Evolutionary conservation across 2,113 vertebrate species (phyloP).

Genomic region (Azemiops feae): DNA sequence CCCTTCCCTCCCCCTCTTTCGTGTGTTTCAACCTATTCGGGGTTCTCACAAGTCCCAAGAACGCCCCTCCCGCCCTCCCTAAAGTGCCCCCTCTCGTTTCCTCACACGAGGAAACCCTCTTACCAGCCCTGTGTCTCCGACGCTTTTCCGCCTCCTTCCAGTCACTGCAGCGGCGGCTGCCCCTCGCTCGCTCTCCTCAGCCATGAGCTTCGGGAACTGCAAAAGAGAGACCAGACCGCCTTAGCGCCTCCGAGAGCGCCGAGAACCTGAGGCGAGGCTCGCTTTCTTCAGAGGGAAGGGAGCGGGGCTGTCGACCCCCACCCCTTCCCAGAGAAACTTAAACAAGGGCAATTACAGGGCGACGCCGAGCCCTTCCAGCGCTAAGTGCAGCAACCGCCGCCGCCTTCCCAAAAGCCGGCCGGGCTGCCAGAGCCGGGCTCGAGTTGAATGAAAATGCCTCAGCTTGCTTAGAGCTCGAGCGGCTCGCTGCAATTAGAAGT

Average conservation of each 20-base stretch:
- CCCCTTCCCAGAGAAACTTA: slow-evolving; percentile 49
- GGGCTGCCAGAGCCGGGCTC: slow-evolving; percentile 64
- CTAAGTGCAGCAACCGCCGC: slow-evolving; percentile 74
- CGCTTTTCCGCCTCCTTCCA: slow-evolving; percentile 61
- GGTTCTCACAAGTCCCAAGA: not conserved
- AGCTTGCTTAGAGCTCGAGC: slow-evolving; percentile 63
- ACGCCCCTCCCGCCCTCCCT: not conserved
- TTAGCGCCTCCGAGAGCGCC: not conserved
- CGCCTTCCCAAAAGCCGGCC: slow-evolving; percentile 33
- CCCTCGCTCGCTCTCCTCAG: slow-evolving; percentile 71
- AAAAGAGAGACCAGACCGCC: not conserved
- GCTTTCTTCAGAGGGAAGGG: not conserved
- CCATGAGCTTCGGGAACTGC: slow-evolving; percentile 72
- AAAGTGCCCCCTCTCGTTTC: not conserved
- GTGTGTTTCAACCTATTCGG: not conserved
- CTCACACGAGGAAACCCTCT: slow-evolving; percentile 26
- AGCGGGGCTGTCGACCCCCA: slow-evolving; percentile 27
- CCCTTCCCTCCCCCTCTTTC: too few relatives aligned
- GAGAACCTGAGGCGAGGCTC: not conserved
- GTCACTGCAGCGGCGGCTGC: slow-evolving; percentile 61
- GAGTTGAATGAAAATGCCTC: slow-evolving; percentile 78
- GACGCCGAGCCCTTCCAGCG: slow-evolving; percentile 73
- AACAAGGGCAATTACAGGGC: slow-evolving; percentile 83
- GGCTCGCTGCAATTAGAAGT: slow-evolving; percentile 63
- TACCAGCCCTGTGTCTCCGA: slow-evolving; percentile 62